These are phyloP conservation scores for Tyto alba DNA, from an alignment of 2,113 vertebrate species.

Conservation along the genomic window DNA sequence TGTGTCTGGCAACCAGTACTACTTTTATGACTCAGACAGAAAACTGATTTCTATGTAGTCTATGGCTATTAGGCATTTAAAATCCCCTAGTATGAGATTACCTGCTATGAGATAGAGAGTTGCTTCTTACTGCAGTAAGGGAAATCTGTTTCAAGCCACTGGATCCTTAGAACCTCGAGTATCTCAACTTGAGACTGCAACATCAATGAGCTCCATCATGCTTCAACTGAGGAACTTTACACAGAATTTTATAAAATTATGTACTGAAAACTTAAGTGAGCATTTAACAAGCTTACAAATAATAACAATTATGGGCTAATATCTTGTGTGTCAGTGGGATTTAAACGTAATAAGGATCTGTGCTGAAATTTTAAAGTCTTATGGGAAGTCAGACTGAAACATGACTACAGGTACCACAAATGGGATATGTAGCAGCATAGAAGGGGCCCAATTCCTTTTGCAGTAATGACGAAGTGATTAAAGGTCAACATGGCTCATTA, in stretches of 20 bases:
- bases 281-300: background rate
- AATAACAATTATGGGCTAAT: background rate
- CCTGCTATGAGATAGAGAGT: background rate
- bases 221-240: background rate
- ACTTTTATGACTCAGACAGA: constrained; percentile 2
- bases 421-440: background rate
- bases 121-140: background rate
- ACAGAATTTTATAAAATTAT: background rate
- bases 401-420: background rate
- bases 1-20: constrained; percentile 24
- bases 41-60: constrained; percentile 3
- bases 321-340: background rate
- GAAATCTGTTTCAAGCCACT: background rate
- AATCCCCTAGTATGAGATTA: background rate
- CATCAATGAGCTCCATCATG: background rate
- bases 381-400: background rate
- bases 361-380: background rate
- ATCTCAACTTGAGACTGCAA: background rate
- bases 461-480: background rate
- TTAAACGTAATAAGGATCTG: background rate
- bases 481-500: background rate
- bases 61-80: constrained; percentile 10
- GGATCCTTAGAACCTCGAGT: background rate
- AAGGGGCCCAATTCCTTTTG: background rate
- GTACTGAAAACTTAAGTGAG: background rate